These are phyloP conservation scores for Torymus texanus DNA, from an alignment of 2,888 invertebrate species.

Conservation along the genomic window DNA sequence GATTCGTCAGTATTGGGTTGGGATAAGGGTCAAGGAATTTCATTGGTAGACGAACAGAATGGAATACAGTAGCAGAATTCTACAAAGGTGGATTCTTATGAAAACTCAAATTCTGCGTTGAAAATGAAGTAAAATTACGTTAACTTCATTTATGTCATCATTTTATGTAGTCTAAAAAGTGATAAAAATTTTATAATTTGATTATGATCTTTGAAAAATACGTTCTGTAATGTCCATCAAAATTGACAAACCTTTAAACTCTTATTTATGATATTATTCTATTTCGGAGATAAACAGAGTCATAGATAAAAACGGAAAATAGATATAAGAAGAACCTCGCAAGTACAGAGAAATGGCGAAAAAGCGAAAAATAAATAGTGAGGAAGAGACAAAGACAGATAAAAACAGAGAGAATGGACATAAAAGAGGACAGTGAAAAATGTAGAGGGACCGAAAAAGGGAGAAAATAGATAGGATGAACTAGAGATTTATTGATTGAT, in stretches of 20 bases:
- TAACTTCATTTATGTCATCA: too few species aligned
- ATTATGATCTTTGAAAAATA: too few species aligned
- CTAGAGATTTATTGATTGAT: slow-evolving; percentile 51
- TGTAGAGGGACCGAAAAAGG: slow-evolving; percentile 33
- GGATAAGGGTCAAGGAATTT: neutral
- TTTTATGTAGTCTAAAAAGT: too few species aligned
- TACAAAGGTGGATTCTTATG: too few species aligned
- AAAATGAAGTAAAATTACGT: too few species aligned
- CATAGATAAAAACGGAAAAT: neutral
- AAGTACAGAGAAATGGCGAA: slow-evolving; percentile 15
- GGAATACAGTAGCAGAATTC: too few species aligned
- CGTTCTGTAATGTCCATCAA: too few species aligned
- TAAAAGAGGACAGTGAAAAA: slow-evolving; percentile 45
- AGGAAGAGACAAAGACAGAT: slow-evolving; percentile 31
- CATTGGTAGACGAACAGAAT: too few species aligned
- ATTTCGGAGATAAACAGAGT: slow-evolving; percentile 1
- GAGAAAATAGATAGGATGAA: slow-evolving; percentile 42
- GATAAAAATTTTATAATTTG: too few species aligned
- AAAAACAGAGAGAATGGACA: slow-evolving; percentile 42
- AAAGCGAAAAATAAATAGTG: slow-evolving; percentile 39
- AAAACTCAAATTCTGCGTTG: too few species aligned
- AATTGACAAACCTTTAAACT: too few species aligned
- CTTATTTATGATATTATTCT: slow-evolving; percentile 12
- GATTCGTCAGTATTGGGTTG: neutral
- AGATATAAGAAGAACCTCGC: neutral